Evolutionary conservation across 2,888 invertebrate species (phyloP), one percentile per base, ranked within the genome.

Genomic region (Apamea epomidion): DNA sequence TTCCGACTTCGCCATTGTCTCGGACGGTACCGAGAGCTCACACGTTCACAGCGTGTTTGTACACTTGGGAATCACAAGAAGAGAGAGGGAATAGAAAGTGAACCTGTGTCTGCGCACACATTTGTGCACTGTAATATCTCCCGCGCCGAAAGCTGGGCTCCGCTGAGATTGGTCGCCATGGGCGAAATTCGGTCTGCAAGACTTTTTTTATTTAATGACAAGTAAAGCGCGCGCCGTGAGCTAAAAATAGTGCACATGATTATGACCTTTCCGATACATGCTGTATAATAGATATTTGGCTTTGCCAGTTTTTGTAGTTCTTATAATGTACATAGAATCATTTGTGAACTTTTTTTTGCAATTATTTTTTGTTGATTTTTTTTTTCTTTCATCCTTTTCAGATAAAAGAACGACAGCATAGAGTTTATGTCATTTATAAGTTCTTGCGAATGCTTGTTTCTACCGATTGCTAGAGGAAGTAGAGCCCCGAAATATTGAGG

Each of bases 331-430:
- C 42, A n/a, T 42, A 70, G 25, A 60, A 74, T 62, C 21, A n/a
- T 54, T 10, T 6, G 25, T 16, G 29, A 14, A 12, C 21, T 74
- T 79, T 45, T 86, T 72, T 84, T 88, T 82, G 21, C 76, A 71
- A 16, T 70, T 73, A 88, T 84, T 91, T 90, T 88, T 85, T 77
- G 45, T 67, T 81, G 29, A 68, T 80, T 62, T 89, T 79, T 62
- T 32, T 89, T 89, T 86, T 91, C 88, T 94, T 90, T 91, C 88
- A 81, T 92, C 87, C 90, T 88, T 94, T 95, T 95, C 95, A 95
- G 95, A 94, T 95, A 80, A 94, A 91, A 90, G 90, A 90, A 81
- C 90, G 86, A 76, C 90, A 88, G 75, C 91, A 89, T 89, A 92
- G 89, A 80, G 79, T 89, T 80, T 90, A 90, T 89, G 88, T 93